These are phyloP conservation scores for Epirrhoe tristata DNA, from an alignment of 2,888 invertebrate species.

Conservation along the genomic window DNA sequence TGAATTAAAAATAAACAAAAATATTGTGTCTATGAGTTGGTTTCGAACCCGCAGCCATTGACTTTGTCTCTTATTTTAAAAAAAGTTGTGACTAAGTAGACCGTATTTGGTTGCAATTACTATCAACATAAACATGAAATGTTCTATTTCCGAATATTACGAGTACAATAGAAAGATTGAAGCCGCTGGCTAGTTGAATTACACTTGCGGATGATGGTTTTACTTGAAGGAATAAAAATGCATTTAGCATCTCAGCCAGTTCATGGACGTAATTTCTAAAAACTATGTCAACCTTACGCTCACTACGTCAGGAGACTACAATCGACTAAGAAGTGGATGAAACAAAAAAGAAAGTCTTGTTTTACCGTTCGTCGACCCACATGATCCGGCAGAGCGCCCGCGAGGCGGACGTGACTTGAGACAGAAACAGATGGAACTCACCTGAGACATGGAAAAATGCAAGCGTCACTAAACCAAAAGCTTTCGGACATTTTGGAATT, in stretches of 20 bases:
- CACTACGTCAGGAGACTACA: conserved; percentile 45
- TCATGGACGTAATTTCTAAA: conserved; percentile 7
- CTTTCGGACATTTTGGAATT: background rate
- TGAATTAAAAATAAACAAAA: too few species aligned
- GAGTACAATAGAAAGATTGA: too few species aligned
- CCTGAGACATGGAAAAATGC: conserved; percentile 27
- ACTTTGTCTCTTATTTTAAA: too few species aligned
- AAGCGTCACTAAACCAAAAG: background rate
- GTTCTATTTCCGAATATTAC: too few species aligned
- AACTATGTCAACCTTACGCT: conserved; percentile 38
- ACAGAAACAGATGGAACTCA: conserved; percentile 59
- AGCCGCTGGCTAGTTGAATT: too few species aligned
- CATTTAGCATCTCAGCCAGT: background rate
- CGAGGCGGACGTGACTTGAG: conserved; percentile 62
- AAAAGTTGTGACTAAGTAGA: too few species aligned
- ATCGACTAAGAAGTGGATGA: conserved; percentile 56
- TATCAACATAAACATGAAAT: too few species aligned
- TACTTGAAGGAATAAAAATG: background rate
- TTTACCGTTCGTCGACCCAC: conserved; percentile 80
- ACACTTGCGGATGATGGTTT: background rate
- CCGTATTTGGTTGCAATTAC: too few species aligned
- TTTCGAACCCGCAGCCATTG: too few species aligned
- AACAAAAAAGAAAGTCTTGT: conserved; percentile 79
- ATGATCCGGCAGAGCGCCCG: conserved; percentile 53
- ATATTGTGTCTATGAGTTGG: too few species aligned